Conservation (phyloP, 2,888 invertebrate genomes). For the Ectemnius lituratus region DNA sequence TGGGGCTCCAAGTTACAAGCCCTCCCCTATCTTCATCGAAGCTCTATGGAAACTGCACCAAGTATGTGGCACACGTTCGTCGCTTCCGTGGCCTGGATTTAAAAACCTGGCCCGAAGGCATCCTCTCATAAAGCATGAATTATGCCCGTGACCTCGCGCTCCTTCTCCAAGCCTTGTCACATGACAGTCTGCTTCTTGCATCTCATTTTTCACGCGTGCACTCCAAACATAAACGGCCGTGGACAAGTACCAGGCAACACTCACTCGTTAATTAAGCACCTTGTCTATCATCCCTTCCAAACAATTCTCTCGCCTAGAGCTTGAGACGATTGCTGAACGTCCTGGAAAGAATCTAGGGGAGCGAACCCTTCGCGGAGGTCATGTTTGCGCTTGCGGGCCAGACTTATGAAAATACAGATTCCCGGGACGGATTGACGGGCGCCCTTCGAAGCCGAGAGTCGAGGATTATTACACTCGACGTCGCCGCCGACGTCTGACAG, state of each 20-base stretch:
- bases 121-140: slow-evolving; percentile 10
- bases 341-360: slow-evolving; percentile 19
- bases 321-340: slow-evolving; percentile 15
- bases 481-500: slow-evolving; percentile 57
- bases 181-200: no score
- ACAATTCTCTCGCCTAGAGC: slow-evolving; percentile 18
- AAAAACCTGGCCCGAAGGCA: slow-evolving; percentile 9
- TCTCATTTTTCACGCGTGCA: no score
- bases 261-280: slow-evolving; percentile 19
- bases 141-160: slow-evolving; percentile 37
- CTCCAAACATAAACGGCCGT: no score
- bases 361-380: slow-evolving; percentile 45
- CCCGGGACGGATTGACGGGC: slow-evolving; percentile 50
- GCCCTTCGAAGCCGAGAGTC: slow-evolving; percentile 52
- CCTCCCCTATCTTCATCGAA: neutral
- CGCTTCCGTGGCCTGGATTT: slow-evolving; percentile 62
- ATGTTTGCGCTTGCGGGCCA: slow-evolving; percentile 62
- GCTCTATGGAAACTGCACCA: slow-evolving; percentile 3
- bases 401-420: slow-evolving; percentile 59
- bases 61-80: slow-evolving; percentile 41
- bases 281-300: slow-evolving; percentile 11
- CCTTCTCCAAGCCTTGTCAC: neutral
- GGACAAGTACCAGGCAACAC: no score
- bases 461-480: slow-evolving; percentile 65
- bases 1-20: slow-evolving; percentile 41